Percentiles rank a stretch among this genome's conserved stretches.
Evolutionary conservation across 2,797 vertebrate genomes (phyloP).

Genomic region (Linurgus olivaceus): DNA sequence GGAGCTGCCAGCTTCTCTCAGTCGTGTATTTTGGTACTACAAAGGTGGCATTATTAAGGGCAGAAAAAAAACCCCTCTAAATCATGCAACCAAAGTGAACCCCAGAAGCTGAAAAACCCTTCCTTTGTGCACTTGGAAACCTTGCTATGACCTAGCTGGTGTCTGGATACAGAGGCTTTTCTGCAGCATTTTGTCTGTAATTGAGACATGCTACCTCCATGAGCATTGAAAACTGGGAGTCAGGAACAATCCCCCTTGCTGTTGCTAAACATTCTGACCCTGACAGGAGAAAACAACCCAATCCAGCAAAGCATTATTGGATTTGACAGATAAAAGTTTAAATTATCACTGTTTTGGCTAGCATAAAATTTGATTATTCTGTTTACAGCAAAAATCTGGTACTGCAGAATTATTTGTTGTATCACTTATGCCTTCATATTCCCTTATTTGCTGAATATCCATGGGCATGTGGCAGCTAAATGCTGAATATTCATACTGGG

Average conservation of each 20-base stretch:
- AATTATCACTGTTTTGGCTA: neutral
- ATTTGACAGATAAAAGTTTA: neutral
- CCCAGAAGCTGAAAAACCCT: neutral
- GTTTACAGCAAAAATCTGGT: neutral
- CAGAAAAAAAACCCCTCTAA: constrained; percentile 1
- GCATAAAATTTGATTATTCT: neutral
- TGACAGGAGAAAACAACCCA: neutral
- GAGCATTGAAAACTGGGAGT: neutral
- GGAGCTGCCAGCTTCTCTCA: neutral
- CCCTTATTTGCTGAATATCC: neutral
- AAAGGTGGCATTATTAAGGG: neutral
- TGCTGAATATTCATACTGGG: neutral
- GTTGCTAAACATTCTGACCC: neutral
- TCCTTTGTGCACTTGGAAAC: neutral
- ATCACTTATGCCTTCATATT: neutral
- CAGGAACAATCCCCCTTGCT: neutral
- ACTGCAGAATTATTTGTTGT: neutral
- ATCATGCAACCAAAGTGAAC: neutral
- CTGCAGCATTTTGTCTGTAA: neutral
- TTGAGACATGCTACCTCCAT: neutral
- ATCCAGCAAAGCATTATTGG: neutral
- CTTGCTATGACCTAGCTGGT: neutral
- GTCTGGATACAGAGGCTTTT: neutral
- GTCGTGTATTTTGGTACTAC: neutral
- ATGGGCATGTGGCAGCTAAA: neutral